Evolutionary conservation across 2,797 vertebrate species (phyloP), one percentile per base, ranked within the genome.

Genomic region (Stomatorhinus walkeri): DNA sequence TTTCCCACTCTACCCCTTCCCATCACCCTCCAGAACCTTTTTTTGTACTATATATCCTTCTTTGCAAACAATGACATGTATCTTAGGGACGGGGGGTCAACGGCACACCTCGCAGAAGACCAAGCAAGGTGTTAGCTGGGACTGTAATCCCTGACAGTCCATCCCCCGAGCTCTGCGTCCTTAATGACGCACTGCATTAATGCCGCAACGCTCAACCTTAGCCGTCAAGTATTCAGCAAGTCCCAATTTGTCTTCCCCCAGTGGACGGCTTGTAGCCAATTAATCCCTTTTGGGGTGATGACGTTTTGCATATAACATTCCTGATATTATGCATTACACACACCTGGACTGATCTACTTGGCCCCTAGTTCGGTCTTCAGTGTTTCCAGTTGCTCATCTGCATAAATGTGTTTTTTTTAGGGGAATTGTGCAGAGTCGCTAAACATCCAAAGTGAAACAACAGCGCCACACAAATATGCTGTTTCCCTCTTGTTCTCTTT

Each of bases 361-460:
- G 72, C 12, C 32, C 72, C 40, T 49, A 49, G 19, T n/a, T 49
- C 3, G 16, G 16, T 51, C 7, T 22, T 83, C n/a, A 4, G 4
- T 32, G 28, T 54, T 22, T 52, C 14, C 12, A 24, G 51, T 28
- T 16, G 36, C 52, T 88, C 51, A 61, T 88, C 5, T 59, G 5
- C 43, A 52, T 68, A 22, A 49, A 84, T 12, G 16, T 36, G 32
- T 83, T 83, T 32, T 83, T 83, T 32, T 83, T 48, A 40, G 16
- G 87, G 7, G 1, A 22, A 88, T 68, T 83, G 79, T 85, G 48
- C 16, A 51, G 24, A 85, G 10, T 46, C 81, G 9, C 9, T 36
- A 79, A 92, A 40, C 88, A 76, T 89, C 89, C 56, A 91, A 92
- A 93, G 91, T 93, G 89, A 92, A 90, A 89, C 56, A 61, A 91